Evolutionary conservation across 35 echinoderm and acorn worm species (phyloP).

Genomic region (Strongylocentrotus purpuratus): DNA sequence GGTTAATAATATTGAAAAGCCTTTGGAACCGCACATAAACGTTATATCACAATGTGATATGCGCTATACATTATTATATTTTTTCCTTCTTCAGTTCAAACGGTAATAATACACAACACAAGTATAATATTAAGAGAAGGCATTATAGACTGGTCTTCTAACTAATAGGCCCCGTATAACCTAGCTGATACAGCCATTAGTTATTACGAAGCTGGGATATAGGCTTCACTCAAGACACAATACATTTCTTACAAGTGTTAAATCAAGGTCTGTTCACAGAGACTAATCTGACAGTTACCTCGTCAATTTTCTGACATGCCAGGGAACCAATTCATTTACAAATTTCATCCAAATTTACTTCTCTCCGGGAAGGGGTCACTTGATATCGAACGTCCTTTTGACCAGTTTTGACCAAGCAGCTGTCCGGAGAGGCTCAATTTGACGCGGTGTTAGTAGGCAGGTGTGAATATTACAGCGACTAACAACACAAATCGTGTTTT

Average conservation of each 20-base stretch:
- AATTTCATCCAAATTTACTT: background rate
- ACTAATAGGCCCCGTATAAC: too few species aligned
- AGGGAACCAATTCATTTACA: background rate
- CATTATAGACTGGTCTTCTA: too few species aligned
- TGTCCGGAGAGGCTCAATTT: background rate
- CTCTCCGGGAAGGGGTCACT: background rate
- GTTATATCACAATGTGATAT: too few species aligned
- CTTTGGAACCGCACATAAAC: too few species aligned
- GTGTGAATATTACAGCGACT: background rate
- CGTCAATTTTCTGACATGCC: slow-evolving; percentile 2
- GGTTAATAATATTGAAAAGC: too few species aligned
- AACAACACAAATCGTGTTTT: background rate
- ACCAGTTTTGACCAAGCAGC: background rate
- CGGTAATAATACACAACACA: too few species aligned
- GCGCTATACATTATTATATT: too few species aligned
- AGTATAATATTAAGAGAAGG: too few species aligned
- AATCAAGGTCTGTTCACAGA: background rate
- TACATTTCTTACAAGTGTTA: background rate
- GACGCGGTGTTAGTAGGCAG: background rate
- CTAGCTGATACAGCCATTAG: too few species aligned
- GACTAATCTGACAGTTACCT: background rate
- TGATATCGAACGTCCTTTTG: background rate
- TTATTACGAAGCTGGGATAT: background rate
- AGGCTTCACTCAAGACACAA: background rate
- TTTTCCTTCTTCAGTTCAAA: too few species aligned